These are phyloP conservation scores for Lytechinus pictus DNA, from an alignment of 35 echinoderm and acorn worm species.

Conservation along the genomic window DNA sequence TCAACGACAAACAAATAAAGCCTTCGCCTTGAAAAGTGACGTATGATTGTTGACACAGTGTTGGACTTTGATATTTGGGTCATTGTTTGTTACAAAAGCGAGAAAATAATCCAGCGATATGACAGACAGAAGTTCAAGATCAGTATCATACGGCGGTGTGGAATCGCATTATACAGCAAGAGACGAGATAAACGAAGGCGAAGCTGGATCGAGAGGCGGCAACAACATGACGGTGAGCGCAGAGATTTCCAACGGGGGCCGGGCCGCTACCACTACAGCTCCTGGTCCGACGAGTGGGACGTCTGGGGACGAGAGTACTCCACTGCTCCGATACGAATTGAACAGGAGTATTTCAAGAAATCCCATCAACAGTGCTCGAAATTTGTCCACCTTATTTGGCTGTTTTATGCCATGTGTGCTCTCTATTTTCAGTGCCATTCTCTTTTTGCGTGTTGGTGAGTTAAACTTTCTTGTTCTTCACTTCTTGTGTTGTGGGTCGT, in stretches of 20 bases:
- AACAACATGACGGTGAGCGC: not conserved
- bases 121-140: not conserved
- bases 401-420: conserved; percentile 95
- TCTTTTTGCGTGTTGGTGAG: conserved; percentile 95
- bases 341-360: conserved; percentile 20
- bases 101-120: not conserved
- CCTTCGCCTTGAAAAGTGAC: too few species aligned
- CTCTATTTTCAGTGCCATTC: conserved; percentile 94
- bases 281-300: not conserved
- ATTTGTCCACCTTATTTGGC: conserved; percentile 87
- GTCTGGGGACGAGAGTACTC: conserved; percentile 60
- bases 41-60: not conserved
- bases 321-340: conserved; percentile 63
- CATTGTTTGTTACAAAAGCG: not conserved
- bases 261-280: not conserved
- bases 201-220: not conserved
- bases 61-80: not conserved
- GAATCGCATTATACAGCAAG: not conserved
- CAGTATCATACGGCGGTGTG: not conserved
- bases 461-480: not conserved
- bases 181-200: too few species aligned
- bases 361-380: conserved; percentile 4
- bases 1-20: too few species aligned
- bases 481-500: too few species aligned
- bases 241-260: not conserved